Evolutionary conservation across 2,113 vertebrate species (phyloP).

Genomic region (Gadus macrocephalus): DNA sequence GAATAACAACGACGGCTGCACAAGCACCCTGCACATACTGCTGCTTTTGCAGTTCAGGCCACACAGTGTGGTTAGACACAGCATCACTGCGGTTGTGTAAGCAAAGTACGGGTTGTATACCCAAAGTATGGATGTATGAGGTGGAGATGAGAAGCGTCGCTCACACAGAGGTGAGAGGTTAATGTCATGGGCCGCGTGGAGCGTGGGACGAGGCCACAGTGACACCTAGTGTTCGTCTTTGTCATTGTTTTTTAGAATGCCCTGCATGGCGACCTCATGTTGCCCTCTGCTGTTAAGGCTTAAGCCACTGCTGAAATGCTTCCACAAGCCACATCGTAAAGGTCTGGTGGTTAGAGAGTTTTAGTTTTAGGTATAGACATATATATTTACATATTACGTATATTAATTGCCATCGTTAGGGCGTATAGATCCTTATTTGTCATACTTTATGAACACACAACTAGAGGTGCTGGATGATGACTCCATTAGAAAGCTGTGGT

Average conservation of each 20-base stretch:
- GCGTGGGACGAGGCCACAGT: slow-evolving; percentile 59
- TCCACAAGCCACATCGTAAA: no score
- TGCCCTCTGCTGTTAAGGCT: no score
- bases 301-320: no score
- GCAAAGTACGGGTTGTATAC: slow-evolving; percentile 20
- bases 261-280: no score
- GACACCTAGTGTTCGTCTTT: slow-evolving; percentile 68
- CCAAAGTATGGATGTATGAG: no score
- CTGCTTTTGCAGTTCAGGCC: not conserved
- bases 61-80: no score
- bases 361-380: no score
- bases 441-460: no score
- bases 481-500: no score
- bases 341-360: no score
- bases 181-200: not conserved
- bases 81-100: not conserved
- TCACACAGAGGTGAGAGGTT: slow-evolving; percentile 15
- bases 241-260: not conserved
- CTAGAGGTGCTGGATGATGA: no score
- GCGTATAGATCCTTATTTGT: not conserved
- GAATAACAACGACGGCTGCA: slow-evolving; percentile 47
- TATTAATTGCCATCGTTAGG: not conserved
- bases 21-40: slow-evolving; percentile 36
- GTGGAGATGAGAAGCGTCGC: not conserved
- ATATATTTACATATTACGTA: no score